Evolutionary conservation across 2,797 vertebrate genomes (phyloP).

Genomic region (Molossus molossus): DNA sequence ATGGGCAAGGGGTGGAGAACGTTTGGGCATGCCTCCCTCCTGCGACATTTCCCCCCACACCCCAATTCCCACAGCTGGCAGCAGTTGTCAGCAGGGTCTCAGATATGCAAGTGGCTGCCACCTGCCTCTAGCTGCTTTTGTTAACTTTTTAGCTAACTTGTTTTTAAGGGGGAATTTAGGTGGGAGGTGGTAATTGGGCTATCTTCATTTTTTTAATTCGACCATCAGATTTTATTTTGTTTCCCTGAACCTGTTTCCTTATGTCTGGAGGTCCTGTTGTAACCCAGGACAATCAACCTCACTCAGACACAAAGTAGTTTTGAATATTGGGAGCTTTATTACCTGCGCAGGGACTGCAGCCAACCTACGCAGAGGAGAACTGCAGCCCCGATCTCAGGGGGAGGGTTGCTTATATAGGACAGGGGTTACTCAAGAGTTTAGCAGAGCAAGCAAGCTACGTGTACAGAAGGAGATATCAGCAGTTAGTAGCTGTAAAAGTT

Average conservation of each 20-base stretch:
- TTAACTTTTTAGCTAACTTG: background rate
- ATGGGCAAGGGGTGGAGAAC: background rate
- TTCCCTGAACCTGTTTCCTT: background rate
- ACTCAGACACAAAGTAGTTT: too few species aligned
- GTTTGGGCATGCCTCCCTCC: background rate
- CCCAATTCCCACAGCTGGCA: background rate
- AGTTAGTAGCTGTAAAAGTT: too few species aligned
- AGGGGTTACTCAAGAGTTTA: too few species aligned
- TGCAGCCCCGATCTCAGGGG: too few species aligned
- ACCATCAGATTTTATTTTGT: background rate
- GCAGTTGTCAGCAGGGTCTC: background rate
- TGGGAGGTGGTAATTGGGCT: background rate
- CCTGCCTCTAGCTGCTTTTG: background rate
- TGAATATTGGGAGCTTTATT: too few species aligned
- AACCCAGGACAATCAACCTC: too few species aligned
- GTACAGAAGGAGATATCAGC: too few species aligned
- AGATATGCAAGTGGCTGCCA: background rate
- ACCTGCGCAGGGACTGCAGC: too few species aligned
- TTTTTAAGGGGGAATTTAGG: background rate
- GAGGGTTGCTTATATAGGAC: too few species aligned
- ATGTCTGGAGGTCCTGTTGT: too few species aligned
- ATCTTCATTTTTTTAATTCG: background rate
- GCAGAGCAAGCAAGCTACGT: too few species aligned
- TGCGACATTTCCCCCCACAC: fast-evolving
- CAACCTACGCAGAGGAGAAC: too few species aligned